A percentile compares a stretch with the other conserved stretches of the same genome.
These are phyloP conservation scores for Cephonodes hylas DNA, from an alignment of 2,888 invertebrate genomes.

Conservation along the genomic window DNA sequence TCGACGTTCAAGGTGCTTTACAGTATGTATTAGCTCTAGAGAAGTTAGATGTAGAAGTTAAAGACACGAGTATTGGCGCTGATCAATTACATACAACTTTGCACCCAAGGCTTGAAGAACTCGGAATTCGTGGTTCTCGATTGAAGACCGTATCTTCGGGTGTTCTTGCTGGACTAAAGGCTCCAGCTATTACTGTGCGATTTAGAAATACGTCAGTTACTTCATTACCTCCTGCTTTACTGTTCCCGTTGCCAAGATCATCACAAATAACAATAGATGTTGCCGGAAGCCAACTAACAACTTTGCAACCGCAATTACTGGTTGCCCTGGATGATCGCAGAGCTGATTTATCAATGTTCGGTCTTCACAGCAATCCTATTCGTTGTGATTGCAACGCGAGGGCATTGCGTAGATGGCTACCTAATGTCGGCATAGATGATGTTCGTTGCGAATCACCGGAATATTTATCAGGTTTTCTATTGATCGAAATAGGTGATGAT, in stretches of 20 bases:
- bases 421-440: slow-evolving; percentile 82
- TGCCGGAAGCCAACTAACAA: slow-evolving; percentile 87
- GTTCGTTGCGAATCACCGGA: slow-evolving; percentile 86
- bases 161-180: slow-evolving; percentile 90
- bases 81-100: slow-evolving; percentile 90
- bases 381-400: slow-evolving; percentile 92
- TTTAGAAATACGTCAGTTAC: slow-evolving; percentile 90
- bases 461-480: slow-evolving; percentile 84
- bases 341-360: slow-evolving; percentile 86
- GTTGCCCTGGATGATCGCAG: slow-evolving; percentile 91
- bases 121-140: slow-evolving; percentile 88
- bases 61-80: slow-evolving; percentile 89
- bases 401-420: slow-evolving; percentile 89
- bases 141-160: slow-evolving; percentile 90
- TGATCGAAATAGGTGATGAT: slow-evolving; percentile 90
- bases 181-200: slow-evolving; percentile 85
- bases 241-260: slow-evolving; percentile 93
- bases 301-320: slow-evolving; percentile 88
- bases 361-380: slow-evolving; percentile 90
- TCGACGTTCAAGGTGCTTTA: slow-evolving; percentile 93
- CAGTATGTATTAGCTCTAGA: slow-evolving; percentile 87
- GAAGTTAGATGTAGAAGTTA: slow-evolving; percentile 90
- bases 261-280: slow-evolving; percentile 90
- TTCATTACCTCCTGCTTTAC: slow-evolving; percentile 88
- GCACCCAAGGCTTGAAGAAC: slow-evolving; percentile 87